Base-by-base conservation (phyloP, 53 echinoderm and acorn worm genomes). In the Echinarachnius parma region DNA sequence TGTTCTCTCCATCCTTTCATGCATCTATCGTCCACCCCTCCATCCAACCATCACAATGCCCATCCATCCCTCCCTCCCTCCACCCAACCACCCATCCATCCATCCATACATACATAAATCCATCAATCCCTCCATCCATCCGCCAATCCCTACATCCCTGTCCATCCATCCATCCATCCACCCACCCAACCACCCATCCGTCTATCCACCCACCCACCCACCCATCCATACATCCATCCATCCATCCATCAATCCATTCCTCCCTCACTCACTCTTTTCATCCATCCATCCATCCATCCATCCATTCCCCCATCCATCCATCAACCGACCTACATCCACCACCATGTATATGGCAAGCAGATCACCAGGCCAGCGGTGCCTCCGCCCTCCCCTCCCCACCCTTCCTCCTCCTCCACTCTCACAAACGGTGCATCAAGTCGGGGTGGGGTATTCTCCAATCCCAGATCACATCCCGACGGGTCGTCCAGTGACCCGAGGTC, bases 391-490 rank as follows among this genome's bases (percentile, higher is more conserved):
- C 24, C 62, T 36, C 39, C 42, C 13, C 62, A 28, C 23, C 14
- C 37, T 44, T 50, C 28, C 7, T 55, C 59, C 31, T 65, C 65
- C 19, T 62, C 62, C 62, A 44, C 11, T 25, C 22, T 9, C 23
- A 44, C 11, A 2, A 62, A 25, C 26, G 63, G 63, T 26, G 22
- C 63, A 39, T 42, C 63, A 44, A n/a, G 32, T 19, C 61, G 3
- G 28, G n/a, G 30, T 1, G 31, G 61, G 19, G 30, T 22, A n/a
- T n/a, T n/a, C n/a, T n/a, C n/a, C n/a, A n/a, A n/a, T n/a, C n/a
- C n/a, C n/a, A n/a, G n/a, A n/a, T n/a, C n/a, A n/a, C n/a, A n/a
- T n/a, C n/a, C n/a, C n/a, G n/a, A n/a, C n/a, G n/a, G n/a, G n/a
- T n/a, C n/a, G n/a, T n/a, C n/a, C n/a, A n/a, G n/a, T n/a, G n/a